Conservation (phyloP, 2,113 vertebrate species). For the Megaleporinus macrocephalus region DNA sequence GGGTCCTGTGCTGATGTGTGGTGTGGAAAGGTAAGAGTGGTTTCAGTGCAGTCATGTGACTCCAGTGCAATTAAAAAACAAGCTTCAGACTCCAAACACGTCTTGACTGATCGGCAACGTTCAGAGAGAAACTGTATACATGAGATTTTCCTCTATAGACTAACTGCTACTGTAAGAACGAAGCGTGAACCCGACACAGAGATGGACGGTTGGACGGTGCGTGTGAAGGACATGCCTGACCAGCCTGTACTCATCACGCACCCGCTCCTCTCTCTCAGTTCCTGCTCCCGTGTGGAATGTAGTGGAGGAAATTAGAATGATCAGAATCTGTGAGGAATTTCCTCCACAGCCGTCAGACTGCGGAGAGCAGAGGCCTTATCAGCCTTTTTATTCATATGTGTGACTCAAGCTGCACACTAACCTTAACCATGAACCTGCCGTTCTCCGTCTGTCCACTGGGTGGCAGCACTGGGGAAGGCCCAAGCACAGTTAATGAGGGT, state of each 20-base stretch:
- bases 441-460: conserved; percentile 5
- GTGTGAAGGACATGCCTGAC: background rate
- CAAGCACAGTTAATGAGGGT: background rate
- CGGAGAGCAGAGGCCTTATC: background rate
- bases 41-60: too few species aligned
- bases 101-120: too few species aligned
- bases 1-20: too few species aligned
- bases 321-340: conserved; percentile 50
- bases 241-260: background rate
- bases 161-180: too few species aligned
- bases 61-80: too few species aligned
- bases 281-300: background rate
- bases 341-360: background rate
- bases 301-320: conserved; percentile 51
- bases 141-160: too few species aligned
- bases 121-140: too few species aligned
- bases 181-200: too few species aligned
- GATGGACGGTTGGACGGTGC: background rate
- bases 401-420: too few species aligned
- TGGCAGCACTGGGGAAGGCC: background rate
- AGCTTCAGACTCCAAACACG: too few species aligned
- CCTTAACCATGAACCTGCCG: background rate
- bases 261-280: background rate
- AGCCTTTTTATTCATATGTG: background rate
- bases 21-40: too few species aligned